Conservation (phyloP, 2,888 invertebrate genomes). For the Microctonus aethiopoides region DNA sequence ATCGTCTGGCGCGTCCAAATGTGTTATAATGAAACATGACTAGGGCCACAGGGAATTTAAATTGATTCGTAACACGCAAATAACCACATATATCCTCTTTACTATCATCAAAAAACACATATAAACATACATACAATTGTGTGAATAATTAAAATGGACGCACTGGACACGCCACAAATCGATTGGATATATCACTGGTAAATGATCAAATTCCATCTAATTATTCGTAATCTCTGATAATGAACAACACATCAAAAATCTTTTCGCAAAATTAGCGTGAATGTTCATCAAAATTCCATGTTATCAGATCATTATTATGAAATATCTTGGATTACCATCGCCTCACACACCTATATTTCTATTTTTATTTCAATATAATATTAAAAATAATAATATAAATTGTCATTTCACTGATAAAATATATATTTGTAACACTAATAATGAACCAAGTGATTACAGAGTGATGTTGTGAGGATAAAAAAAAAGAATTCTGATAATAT, state of each 20-base stretch:
- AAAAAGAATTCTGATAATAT: neutral
- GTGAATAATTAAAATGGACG: neutral
- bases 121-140: neutral
- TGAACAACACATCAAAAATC: neutral
- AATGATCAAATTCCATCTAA: neutral
- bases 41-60: neutral
- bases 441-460: neutral
- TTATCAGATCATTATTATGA: neutral
- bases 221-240: neutral
- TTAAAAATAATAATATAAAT: neutral
- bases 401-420: too few species aligned
- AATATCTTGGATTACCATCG: neutral
- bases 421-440: too few species aligned
- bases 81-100: neutral
- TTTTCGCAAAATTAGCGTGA: neutral
- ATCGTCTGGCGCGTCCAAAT: slow-evolving; percentile 16
- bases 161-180: neutral
- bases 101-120: neutral
- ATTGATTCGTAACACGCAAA: slow-evolving; percentile 21
- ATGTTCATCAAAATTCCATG: neutral
- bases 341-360: neutral
- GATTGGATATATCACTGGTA: neutral
- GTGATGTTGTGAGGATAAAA: neutral
- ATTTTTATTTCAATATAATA: neutral
- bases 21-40: slow-evolving; percentile 1